Conservation (phyloP, 2,888 invertebrate species). For the Drosophila greeni region DNA sequence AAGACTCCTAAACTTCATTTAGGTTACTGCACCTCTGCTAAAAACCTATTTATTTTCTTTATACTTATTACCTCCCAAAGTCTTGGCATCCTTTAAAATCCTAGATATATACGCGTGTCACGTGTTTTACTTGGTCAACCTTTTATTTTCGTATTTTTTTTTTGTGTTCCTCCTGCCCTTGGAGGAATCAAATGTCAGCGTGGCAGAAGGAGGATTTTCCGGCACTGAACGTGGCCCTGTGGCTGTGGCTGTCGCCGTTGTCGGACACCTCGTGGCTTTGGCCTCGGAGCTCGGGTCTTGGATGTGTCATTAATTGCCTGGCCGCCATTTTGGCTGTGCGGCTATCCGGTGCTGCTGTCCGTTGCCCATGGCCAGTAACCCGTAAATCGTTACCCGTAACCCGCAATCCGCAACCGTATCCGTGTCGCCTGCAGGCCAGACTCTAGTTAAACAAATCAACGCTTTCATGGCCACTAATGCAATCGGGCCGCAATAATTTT, state of each 20-base stretch:
- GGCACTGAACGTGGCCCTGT: slow-evolving; percentile 14
- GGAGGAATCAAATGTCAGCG: slow-evolving; percentile 27
- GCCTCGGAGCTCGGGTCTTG: slow-evolving; percentile 34
- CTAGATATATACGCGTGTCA: slow-evolving; percentile 16
- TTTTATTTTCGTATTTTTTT: slow-evolving; percentile 12
- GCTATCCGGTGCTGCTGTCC: slow-evolving; percentile 19
- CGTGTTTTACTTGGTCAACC: slow-evolving; percentile 18
- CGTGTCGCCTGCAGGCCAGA: slow-evolving; percentile 36
- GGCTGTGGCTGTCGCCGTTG: slow-evolving; percentile 10
- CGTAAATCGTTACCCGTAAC: slow-evolving; percentile 11
- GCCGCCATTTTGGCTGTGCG: slow-evolving; percentile 58
- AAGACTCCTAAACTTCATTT: no score
- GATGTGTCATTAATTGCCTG: slow-evolving; percentile 60
- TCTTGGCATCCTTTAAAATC: slow-evolving; percentile 1
- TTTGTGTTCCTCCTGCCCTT: neutral
- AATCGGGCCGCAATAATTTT: slow-evolving; percentile 69
- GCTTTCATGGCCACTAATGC: slow-evolving; percentile 66
- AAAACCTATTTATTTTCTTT: neutral
- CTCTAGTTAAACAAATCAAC: slow-evolving; percentile 67
- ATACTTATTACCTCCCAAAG: slow-evolving; percentile 1
- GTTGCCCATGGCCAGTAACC: slow-evolving; percentile 12
- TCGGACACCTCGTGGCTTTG: slow-evolving; percentile 24
- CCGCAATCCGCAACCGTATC: slow-evolving; percentile 31
- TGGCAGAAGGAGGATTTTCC: slow-evolving; percentile 30
- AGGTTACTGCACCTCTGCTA: neutral